A percentile compares a stretch with the other conserved stretches of the same genome.
Evolutionary conservation across 2,113 vertebrate species (phyloP).

Genomic region (Damaliscus lunatus): DNA sequence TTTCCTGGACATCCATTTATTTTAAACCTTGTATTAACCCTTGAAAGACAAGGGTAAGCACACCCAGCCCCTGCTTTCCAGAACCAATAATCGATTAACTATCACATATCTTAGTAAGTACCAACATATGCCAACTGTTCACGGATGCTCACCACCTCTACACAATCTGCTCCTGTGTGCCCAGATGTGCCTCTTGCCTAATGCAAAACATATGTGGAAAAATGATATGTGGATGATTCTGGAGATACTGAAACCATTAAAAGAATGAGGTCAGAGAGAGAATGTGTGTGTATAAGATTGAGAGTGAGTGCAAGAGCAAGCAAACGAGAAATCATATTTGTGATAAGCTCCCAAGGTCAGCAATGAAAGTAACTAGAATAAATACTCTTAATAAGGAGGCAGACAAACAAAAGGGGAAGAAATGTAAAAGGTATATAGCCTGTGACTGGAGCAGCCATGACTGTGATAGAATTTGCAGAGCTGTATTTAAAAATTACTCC

Average conservation of each 20-base stretch:
- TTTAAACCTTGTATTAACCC: background rate
- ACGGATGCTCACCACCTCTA: background rate
- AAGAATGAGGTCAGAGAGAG: constrained; percentile 38
- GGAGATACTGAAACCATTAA: background rate
- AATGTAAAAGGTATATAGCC: background rate
- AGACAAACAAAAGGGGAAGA: constrained; percentile 23
- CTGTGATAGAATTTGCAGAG: background rate
- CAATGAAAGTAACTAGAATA: constrained; percentile 47
- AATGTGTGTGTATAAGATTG: background rate
- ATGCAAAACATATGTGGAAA: background rate
- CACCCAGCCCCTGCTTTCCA: background rate
- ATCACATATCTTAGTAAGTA: background rate
- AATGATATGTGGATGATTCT: background rate
- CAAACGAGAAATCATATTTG: constrained; percentile 49
- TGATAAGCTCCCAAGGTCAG: constrained; percentile 57
- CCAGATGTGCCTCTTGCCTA: background rate
- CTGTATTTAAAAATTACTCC: background rate
- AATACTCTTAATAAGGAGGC: constrained; percentile 64
- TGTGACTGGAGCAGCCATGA: background rate
- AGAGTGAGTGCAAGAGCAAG: background rate
- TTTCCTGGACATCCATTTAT: background rate
- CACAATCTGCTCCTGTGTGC: background rate
- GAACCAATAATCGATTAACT: background rate
- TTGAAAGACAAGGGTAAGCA: background rate
- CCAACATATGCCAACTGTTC: background rate